Base-by-base conservation (phyloP, 2,797 vertebrate genomes). In the Pseudotriccus pelzelni region DNA sequence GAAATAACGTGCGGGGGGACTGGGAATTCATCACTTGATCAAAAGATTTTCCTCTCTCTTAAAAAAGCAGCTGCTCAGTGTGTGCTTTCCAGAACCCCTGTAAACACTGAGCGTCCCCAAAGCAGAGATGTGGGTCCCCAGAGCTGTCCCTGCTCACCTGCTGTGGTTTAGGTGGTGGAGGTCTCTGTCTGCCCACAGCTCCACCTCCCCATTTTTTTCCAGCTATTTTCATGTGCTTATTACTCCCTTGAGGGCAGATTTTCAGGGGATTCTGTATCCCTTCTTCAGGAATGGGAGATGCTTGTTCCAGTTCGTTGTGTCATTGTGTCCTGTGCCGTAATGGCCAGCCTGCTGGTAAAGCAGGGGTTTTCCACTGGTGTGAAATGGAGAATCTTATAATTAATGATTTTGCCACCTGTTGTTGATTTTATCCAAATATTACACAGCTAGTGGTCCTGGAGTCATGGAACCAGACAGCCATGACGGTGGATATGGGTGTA, bases 301-400 rank as follows among this genome's bases (percentile, higher is more conserved):
- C 63, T 58, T 28, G 5, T 68, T 43, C 32, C 5, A 2, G 37
- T 49, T 59, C 1, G 1, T 56, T 0, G 0, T 6, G 20, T 12
- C 14, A 17, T 9, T 17, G 12, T 32, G 69, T 32, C 66, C 58
- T 34, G 23, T 55, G 39, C 32, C 1, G 1, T n/a, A 53, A 32
- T 2, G 3, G 12, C 30, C 60, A 22, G 21, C 43, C 17, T 1
- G 1, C 2, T 28, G 53, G 32, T 64, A 72, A 64, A 60, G 7
- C 28, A 12, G 37, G 30, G 7, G 1, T 24, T 46, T 83, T 76
- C 37, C 63, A 21, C 22, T 11, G 44, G 9, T 18, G 32, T 32
- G 73, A 47, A 60, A 8, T 34, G 44, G 49, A 28, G 14, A 15
- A 24, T 47, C 47, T 62, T 46, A 2, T 9, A 25, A 43, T 36